A percentile compares a stretch with the other conserved stretches of the same genome.
Conservation (phyloP, 2,888 invertebrate species). For the Brachynemurus nebulosus region DNA sequence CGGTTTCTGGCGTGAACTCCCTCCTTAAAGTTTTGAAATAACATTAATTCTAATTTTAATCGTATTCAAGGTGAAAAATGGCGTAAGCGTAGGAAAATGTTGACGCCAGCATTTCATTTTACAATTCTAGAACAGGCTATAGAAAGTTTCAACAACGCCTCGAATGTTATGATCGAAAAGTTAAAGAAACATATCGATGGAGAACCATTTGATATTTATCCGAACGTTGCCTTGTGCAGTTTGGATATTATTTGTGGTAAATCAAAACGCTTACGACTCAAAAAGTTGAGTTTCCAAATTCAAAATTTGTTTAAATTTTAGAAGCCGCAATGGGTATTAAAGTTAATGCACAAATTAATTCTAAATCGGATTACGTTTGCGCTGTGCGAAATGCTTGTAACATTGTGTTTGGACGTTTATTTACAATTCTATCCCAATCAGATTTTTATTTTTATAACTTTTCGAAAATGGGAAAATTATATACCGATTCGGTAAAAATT, state of each 20-base stretch:
- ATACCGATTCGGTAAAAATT: conserved; percentile 33
- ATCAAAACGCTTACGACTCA: too few species aligned
- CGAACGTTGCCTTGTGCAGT: conserved; percentile 23
- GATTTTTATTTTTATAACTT: conserved; percentile 36
- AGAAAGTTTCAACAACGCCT: conserved; percentile 51
- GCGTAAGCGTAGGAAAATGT: conserved; percentile 50
- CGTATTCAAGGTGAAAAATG: conserved; percentile 47
- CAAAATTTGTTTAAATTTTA: too few species aligned
- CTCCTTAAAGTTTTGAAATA: too few species aligned
- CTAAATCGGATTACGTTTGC: conserved; percentile 44
- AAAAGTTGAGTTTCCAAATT: too few species aligned
- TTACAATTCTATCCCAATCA: conserved; percentile 34
- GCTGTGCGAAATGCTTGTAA: conserved; percentile 31
- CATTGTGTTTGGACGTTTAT: conserved; percentile 22
- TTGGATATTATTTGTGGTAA: conserved; percentile 27
- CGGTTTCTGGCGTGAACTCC: too few species aligned
- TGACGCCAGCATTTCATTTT: conserved; percentile 70
- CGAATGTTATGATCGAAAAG: conserved; percentile 39
- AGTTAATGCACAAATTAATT: conserved; percentile 44
- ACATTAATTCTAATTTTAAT: too few species aligned
- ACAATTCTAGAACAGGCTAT: conserved; percentile 59
- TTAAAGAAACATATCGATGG: conserved; percentile 31
- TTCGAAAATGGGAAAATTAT: conserved; percentile 41
- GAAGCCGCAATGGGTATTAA: conserved; percentile 57
- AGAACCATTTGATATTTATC: conserved; percentile 26